These are phyloP conservation scores for Acanthornis magna DNA, from an alignment of 2,797 vertebrate species.

Conservation along the genomic window DNA sequence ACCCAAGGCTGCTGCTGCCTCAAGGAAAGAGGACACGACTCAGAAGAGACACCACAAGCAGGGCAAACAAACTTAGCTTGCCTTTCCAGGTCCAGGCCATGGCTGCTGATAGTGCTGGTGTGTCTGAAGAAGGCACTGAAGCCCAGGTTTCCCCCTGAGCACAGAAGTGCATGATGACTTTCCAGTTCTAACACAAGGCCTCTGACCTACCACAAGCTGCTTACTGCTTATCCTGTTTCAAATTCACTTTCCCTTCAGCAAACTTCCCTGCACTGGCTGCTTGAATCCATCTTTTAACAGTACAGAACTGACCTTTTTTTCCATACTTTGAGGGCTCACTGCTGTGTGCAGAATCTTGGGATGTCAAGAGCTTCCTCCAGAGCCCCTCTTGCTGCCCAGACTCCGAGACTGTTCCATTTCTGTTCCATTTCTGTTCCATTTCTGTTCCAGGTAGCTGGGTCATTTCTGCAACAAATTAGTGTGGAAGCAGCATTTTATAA, in stretches of 20 bases:
- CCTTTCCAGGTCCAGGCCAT: not conserved
- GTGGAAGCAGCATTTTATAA: not conserved
- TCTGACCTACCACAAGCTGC: not conserved
- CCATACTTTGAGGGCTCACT: not conserved
- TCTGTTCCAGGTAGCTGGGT: not conserved
- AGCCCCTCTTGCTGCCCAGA: not conserved
- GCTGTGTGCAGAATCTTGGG: not conserved
- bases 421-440: not conserved
- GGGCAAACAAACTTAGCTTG: not conserved
- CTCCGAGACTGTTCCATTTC: fast-evolving
- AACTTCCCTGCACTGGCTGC: not conserved
- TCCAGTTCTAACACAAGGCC: not conserved
- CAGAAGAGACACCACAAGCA: not conserved
- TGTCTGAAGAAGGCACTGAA: not conserved
- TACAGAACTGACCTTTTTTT: not conserved
- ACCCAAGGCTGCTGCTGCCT: fast-evolving
- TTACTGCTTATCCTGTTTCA: not conserved
- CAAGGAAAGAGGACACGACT: not conserved
- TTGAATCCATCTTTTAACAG: not conserved
- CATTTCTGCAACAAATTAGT: not conserved
- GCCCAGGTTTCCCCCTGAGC: not conserved
- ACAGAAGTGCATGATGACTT: not conserved
- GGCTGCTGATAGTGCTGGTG: not conserved
- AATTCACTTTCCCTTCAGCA: not conserved
- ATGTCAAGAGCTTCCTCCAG: not conserved